phyloP scores from a whole-genome alignment of 2,113 vertebrate species.

The Brachirus orientalis region DNA sequence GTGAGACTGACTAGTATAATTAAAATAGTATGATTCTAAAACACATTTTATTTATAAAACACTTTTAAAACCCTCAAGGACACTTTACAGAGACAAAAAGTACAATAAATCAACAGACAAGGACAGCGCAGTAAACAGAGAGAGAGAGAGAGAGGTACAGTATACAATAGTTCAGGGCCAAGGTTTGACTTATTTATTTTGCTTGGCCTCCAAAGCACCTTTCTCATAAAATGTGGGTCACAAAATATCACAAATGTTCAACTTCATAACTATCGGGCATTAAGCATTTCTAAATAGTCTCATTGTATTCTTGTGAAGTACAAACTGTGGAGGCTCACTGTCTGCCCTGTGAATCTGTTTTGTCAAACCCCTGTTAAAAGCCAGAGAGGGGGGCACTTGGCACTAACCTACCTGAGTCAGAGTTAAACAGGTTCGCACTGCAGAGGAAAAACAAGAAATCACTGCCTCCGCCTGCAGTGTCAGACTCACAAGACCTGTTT shows the following conservation, averaged over 20 bases:
- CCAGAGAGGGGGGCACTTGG: conserved; percentile 48
- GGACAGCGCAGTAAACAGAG: no score
- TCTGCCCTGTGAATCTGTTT: conserved; percentile 64
- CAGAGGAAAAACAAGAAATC: conserved; percentile 41
- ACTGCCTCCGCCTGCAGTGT: conserved; percentile 34
- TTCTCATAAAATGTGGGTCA: conserved; percentile 7
- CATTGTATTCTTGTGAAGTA: conserved; percentile 41
- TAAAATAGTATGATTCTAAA: no score
- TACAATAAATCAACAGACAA: no score
- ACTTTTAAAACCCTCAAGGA: no score
- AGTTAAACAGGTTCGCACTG: conserved; percentile 59
- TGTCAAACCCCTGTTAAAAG: conserved; percentile 64
- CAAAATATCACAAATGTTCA: not conserved
- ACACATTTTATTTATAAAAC: no score
- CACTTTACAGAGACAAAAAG: no score
- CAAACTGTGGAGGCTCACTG: conserved; percentile 28
- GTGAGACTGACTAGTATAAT: no score
- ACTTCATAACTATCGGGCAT: not conserved
- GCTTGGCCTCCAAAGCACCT: not conserved
- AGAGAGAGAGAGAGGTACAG: no score
- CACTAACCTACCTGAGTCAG: conserved; percentile 62
- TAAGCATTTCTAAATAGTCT: conserved; percentile 37
- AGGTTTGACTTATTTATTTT: not conserved
- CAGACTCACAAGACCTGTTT: conserved; percentile 49
- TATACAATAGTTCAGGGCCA: not conserved